Percentiles rank a stretch among this genome's conserved stretches.
Conservation (phyloP, 2,113 vertebrate genomes). For the Shinisaurus crocodilurus region DNA sequence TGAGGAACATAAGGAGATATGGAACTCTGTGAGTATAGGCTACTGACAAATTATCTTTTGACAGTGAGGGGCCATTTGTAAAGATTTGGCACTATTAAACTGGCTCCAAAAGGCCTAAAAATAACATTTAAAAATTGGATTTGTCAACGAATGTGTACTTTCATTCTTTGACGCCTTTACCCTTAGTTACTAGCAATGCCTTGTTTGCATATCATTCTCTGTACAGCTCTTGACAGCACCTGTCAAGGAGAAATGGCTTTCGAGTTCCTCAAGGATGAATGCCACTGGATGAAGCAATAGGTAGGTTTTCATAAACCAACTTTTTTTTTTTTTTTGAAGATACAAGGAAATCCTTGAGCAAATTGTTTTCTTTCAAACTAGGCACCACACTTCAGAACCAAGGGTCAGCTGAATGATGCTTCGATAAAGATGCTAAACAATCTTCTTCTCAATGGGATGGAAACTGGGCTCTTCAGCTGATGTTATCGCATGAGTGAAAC, state of each 20-base stretch:
- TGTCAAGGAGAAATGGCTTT: conserved; percentile 62
- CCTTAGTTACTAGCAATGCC: conserved; percentile 51
- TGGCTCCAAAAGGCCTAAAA: not conserved
- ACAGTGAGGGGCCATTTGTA: not conserved
- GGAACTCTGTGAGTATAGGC: not conserved
- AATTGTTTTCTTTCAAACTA: conserved; percentile 8
- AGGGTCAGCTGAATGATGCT: not conserved
- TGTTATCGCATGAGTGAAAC: conserved; percentile 30
- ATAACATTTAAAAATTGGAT: not conserved
- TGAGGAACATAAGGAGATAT: not conserved
- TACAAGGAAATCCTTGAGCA: conserved; percentile 14
- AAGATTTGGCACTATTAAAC: not conserved
- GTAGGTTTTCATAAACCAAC: not conserved
- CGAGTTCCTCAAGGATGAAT: conserved; percentile 50
- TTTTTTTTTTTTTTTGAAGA: not conserved
- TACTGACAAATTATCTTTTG: not conserved
- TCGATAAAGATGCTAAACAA: conserved; percentile 14
- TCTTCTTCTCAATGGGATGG: not conserved
- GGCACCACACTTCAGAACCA: conserved; percentile 13
- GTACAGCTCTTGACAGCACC: conserved; percentile 50
- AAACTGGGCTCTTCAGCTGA: conserved; percentile 22
- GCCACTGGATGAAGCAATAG: conserved; percentile 44
- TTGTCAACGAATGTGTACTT: not conserved
- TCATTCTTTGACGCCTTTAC: not conserved
- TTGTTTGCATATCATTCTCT: conserved; percentile 66